These are phyloP conservation scores for Dolichallabes microphthalmus DNA, from an alignment of 2,113 vertebrate species.

Conservation along the genomic window DNA sequence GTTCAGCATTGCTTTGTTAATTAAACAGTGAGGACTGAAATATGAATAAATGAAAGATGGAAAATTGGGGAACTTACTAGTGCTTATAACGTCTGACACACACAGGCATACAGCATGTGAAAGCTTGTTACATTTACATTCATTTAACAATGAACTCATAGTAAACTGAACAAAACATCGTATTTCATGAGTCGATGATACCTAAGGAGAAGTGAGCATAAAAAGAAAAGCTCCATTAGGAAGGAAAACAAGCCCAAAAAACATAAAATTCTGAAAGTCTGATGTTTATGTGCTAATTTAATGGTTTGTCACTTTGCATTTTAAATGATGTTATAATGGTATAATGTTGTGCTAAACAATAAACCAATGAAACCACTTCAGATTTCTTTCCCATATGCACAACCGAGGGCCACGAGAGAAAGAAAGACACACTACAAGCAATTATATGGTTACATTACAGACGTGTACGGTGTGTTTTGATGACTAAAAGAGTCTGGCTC, in stretches of 20 bases:
- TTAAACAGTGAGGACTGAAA: not conserved
- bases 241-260: not conserved
- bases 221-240: not conserved
- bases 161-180: not conserved
- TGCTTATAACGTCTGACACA: slow-evolving; percentile 7
- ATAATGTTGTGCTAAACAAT: not conserved
- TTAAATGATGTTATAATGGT: not conserved
- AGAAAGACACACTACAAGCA: slow-evolving; percentile 16
- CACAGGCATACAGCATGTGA: not conserved
- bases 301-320: not conserved
- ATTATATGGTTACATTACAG: slow-evolving; percentile 40
- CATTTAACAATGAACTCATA: not conserved
- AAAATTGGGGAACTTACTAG: not conserved
- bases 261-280: not conserved
- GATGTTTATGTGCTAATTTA: not conserved
- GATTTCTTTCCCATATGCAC: not conserved
- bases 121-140: slow-evolving; percentile 23
- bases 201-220: not conserved
- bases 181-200: not conserved
- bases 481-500: slow-evolving; percentile 86
- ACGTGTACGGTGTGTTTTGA: not conserved
- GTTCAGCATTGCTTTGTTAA: not conserved
- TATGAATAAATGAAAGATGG: not conserved
- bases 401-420: not conserved
- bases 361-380: not conserved